Evolutionary conservation across 2,888 invertebrate species (phyloP).

Genomic region (Ophraella communa): DNA sequence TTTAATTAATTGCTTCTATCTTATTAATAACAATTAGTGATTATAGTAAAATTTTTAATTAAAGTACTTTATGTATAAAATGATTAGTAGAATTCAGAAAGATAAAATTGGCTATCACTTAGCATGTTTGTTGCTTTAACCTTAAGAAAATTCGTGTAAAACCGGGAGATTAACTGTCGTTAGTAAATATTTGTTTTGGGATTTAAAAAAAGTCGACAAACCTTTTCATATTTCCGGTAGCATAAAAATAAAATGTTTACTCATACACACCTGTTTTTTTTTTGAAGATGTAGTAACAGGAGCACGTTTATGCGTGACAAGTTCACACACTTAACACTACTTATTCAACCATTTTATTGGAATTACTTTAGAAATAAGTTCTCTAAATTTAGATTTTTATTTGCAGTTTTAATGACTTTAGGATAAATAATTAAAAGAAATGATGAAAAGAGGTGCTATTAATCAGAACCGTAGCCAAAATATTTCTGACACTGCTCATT

Average conservation of each 20-base stretch:
- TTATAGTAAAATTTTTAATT: no score
- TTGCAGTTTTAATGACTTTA: conserved; percentile 36
- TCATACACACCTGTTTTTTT: not conserved
- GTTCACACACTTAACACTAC: not conserved
- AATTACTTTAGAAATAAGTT: conserved; percentile 10
- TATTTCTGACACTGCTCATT: not conserved
- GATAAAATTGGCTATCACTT: no score
- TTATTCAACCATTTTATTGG: not conserved
- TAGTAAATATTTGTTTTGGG: not conserved
- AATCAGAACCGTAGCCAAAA: not conserved
- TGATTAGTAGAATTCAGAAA: no score
- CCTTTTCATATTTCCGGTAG: not conserved
- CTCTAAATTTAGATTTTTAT: conserved; percentile 42
- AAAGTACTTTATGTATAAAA: no score
- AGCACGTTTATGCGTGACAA: not conserved
- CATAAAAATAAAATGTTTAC: not conserved
- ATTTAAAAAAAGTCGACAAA: not conserved
- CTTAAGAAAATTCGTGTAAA: not conserved
- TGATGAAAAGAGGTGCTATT: conserved; percentile 29
- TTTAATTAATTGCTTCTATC: no score
- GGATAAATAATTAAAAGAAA: conserved; percentile 39
- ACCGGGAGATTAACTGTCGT: not conserved
- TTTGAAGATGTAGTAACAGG: not conserved
- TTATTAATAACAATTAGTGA: no score
- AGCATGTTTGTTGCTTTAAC: no score